Evolutionary conservation across 2,888 invertebrate species (phyloP).

Genomic region (Deilephila elpenor): DNA sequence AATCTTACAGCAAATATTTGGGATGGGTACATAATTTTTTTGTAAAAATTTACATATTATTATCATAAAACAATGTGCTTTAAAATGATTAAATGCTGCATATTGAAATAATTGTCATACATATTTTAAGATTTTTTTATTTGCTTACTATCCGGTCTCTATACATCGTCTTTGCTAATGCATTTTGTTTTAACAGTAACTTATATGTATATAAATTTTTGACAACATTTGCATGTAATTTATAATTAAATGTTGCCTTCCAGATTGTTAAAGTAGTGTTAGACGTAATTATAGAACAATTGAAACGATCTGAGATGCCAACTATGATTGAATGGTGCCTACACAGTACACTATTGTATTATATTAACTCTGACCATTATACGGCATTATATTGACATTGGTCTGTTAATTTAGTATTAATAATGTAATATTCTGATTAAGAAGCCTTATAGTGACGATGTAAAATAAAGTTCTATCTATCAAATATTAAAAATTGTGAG

Average conservation of each 20-base stretch:
- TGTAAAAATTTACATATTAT: no score
- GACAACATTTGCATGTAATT: not conserved
- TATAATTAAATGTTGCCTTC: conserved; percentile 17
- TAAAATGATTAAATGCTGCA: no score
- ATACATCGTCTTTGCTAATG: not conserved
- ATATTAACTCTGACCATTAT: conserved; percentile 6
- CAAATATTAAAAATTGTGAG: conserved; percentile 4
- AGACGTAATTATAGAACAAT: conserved; percentile 18
- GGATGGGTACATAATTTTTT: no score
- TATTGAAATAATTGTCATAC: no score
- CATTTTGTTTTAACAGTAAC: not conserved
- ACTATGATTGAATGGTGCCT: conserved; percentile 40
- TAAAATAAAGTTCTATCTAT: not conserved
- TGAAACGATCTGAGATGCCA: conserved; percentile 22
- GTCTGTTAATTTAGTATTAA: not conserved
- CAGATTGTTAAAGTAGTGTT: conserved; percentile 19
- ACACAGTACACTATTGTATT: conserved; percentile 31
- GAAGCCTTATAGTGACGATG: not conserved
- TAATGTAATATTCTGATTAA: not conserved
- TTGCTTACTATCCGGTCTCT: no score
- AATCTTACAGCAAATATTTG: not conserved
- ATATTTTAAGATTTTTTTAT: no score
- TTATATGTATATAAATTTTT: not conserved
- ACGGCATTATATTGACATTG: conserved; percentile 10
- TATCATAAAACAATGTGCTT: no score